Evolutionary conservation across 2,113 vertebrate genomes (phyloP).

Genomic region (Fregetta grallaria): DNA sequence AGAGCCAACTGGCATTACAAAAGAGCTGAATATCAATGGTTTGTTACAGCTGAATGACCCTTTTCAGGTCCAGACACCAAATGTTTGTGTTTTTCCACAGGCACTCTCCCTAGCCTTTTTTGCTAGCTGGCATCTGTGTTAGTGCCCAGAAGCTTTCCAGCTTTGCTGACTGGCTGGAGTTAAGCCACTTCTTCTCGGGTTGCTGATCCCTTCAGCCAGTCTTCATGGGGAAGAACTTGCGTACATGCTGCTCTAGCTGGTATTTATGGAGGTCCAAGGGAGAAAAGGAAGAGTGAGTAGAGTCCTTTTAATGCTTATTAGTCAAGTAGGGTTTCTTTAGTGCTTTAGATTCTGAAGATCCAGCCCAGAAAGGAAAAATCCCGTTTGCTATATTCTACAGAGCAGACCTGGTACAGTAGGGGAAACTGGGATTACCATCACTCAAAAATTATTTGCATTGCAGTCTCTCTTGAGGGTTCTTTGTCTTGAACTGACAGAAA

Average conservation of each 20-base stretch:
- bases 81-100: not conserved
- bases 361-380: not conserved
- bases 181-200: not conserved
- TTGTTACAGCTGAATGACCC: conserved; percentile 12
- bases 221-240: not conserved
- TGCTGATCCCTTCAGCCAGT: not conserved
- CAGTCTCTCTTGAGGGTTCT: not conserved
- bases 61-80: not conserved
- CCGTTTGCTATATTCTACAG: not conserved
- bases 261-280: not conserved
- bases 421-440: not conserved
- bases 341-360: not conserved
- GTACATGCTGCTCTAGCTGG: not conserved
- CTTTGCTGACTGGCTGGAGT: not conserved
- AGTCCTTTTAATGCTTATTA: not conserved
- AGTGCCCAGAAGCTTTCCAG: not conserved
- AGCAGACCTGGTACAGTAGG: not conserved
- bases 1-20: not conserved
- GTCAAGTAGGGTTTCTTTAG: not conserved
- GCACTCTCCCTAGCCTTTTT: not conserved
- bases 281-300: not conserved
- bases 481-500: not conserved
- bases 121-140: not conserved
- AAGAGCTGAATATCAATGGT: not conserved
- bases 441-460: not conserved